Percentiles rank a stretch among this genome's conserved stretches.
phyloP scores from a whole-genome alignment of 2,113 vertebrate genomes.

The Craseonycteris thonglongyai region DNA sequence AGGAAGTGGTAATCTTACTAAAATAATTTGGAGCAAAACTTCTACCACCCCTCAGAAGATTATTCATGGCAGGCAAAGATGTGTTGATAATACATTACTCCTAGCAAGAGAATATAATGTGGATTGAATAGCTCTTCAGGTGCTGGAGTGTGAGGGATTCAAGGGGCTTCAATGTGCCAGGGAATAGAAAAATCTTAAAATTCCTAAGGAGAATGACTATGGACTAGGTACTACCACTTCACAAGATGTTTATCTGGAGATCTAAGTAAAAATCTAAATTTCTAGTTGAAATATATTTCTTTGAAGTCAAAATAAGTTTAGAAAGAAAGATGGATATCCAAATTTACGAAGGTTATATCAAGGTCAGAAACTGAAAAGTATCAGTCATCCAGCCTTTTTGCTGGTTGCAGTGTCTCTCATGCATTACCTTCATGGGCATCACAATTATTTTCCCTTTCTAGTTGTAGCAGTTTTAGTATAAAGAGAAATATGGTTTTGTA shows the following conservation, averaged over 20 bases:
- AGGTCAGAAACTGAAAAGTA: neutral
- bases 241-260: neutral
- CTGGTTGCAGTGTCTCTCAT: neutral
- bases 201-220: neutral
- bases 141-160: neutral
- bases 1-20: neutral
- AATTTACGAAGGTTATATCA: neutral
- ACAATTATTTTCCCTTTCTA: neutral
- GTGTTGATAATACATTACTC: neutral
- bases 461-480: constrained; percentile 1
- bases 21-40: neutral
- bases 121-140: neutral
- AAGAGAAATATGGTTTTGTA: neutral
- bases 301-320: constrained; percentile 23
- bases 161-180: neutral
- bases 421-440: neutral
- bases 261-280: neutral
- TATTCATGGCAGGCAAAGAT: neutral
- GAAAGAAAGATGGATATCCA: neutral
- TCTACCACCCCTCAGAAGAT: neutral
- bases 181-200: neutral
- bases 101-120: neutral
- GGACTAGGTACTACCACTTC: neutral
- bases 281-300: neutral
- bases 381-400: neutral